These are phyloP conservation scores for Fulica atra DNA, from an alignment of 2,113 vertebrate genomes.

Conservation along the genomic window DNA sequence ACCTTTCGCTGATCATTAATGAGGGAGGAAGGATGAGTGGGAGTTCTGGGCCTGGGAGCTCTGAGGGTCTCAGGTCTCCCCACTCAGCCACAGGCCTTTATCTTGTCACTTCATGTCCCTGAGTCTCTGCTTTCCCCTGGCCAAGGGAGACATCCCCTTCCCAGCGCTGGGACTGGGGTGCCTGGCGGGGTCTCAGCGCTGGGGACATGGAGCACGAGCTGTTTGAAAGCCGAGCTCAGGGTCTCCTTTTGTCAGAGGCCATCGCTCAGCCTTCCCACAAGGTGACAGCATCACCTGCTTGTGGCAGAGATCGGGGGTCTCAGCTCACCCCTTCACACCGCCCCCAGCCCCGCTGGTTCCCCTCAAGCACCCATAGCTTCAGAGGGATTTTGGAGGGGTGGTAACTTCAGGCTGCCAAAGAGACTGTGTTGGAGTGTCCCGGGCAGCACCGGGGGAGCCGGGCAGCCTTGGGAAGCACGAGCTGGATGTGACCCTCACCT, in stretches of 20 bases:
- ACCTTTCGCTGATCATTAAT: background rate
- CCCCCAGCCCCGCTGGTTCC: background rate
- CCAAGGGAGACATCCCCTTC: background rate
- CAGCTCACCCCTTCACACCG: background rate
- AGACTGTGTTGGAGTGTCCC: fast-evolving
- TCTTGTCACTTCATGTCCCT: background rate
- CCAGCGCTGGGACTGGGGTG: fast-evolving
- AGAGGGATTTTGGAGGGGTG: fast-evolving
- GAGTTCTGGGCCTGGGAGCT: background rate
- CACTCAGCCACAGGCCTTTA: background rate
- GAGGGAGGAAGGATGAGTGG: background rate
- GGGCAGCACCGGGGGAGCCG: fast-evolving
- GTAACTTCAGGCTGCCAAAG: background rate
- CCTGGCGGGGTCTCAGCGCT: too few relatives aligned
- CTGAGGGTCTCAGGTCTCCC: background rate
- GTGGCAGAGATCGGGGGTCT: background rate
- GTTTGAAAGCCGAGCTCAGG: background rate
- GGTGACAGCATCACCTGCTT: fast-evolving
- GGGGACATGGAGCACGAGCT: background rate
- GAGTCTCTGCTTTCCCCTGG: background rate
- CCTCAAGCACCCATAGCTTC: background rate
- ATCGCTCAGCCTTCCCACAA: background rate
- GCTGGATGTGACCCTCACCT: background rate
- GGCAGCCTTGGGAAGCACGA: fast-evolving
- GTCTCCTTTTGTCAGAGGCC: fast-evolving